These are phyloP conservation scores for Merodon equestris DNA, from an alignment of 2,888 invertebrate species.

Conservation along the genomic window DNA sequence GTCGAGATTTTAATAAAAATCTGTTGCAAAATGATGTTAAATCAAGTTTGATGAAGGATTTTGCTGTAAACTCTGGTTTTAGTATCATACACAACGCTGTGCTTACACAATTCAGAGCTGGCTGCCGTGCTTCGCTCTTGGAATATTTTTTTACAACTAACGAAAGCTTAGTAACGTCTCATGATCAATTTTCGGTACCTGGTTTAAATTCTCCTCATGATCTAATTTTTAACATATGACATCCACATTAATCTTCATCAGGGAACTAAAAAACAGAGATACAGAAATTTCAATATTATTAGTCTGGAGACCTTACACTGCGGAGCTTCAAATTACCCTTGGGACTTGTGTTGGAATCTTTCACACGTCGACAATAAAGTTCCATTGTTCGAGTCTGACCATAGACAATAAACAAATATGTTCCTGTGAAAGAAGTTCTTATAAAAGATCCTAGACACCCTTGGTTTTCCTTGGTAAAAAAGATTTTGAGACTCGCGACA, in stretches of 20 bases:
- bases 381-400: background rate
- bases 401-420: background rate
- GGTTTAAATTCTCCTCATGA: background rate
- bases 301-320: conserved; percentile 13
- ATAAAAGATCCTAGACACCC: conserved; percentile 5
- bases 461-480: conserved; percentile 11
- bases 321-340: conserved; percentile 50
- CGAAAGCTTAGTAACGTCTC: background rate
- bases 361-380: background rate
- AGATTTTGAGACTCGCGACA: background rate
- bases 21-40: background rate
- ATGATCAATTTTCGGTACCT: background rate
- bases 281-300: background rate
- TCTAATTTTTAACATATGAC: background rate
- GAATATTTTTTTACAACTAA: conserved; percentile 4
- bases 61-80: background rate
- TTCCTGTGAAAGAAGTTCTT: conserved; percentile 4
- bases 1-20: conserved; percentile 11
- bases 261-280: background rate
- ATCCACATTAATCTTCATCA: background rate
- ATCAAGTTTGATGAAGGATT: background rate
- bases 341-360: conserved; percentile 6
- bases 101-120: background rate
- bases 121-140: conserved; percentile 2
- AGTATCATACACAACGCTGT: background rate